Conservation (phyloP, 1,140 invertebrate genomes). For the Elysia chlorotica region DNA sequence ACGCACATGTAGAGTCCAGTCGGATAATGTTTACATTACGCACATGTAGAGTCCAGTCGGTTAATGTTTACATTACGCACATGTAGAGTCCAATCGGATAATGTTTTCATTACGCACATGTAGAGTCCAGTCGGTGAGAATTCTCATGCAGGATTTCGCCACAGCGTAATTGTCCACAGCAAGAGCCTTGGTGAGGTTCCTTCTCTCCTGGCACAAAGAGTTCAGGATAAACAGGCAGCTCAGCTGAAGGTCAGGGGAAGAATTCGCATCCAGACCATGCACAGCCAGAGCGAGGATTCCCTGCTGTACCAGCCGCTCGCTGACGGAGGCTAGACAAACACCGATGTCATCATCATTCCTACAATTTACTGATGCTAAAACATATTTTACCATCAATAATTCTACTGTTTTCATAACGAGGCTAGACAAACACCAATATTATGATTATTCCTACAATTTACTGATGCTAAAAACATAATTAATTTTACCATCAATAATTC, state of each 20-base stretch:
- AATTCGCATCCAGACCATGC: background rate
- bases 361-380: too few species aligned
- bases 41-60: background rate
- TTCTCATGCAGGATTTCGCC: background rate
- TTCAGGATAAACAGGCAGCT: constrained; percentile 4
- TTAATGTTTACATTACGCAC: constrained; percentile 1
- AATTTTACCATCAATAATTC: too few species aligned
- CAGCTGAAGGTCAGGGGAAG: background rate
- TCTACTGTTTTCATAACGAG: too few species aligned
- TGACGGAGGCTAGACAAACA: background rate
- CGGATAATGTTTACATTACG: background rate
- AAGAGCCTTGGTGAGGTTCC: background rate
- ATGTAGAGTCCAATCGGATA: background rate
- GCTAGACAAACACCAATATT: background rate
- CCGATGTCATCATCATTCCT: background rate
- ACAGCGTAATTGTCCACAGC: constrained; percentile 3
- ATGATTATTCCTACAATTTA: background rate
- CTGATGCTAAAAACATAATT: background rate
- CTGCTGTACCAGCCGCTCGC: background rate
- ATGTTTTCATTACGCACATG: background rate
- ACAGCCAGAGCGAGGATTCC: constrained; percentile 11
- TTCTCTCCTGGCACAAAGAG: background rate
- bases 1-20: background rate
- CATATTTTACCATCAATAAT: too few species aligned
- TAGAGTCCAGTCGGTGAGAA: background rate